A percentile compares a stretch with the other conserved stretches of the same genome.
Evolutionary conservation across 2,797 vertebrate species (phyloP).

Genomic region (Pristis pectinata): DNA sequence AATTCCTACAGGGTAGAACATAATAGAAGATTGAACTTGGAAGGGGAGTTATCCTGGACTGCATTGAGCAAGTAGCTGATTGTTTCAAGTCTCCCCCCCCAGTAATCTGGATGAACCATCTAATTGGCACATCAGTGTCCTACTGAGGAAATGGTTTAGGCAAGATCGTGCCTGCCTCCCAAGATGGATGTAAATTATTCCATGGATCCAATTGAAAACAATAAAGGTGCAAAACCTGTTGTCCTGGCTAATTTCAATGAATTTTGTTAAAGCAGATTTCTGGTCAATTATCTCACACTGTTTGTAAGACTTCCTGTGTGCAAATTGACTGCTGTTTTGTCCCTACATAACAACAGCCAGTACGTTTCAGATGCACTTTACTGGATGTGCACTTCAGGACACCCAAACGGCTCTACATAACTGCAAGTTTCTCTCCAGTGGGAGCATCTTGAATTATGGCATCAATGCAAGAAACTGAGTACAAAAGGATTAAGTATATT

Average conservation of each 20-base stretch:
- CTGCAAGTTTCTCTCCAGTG: neutral
- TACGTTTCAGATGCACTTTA: neutral
- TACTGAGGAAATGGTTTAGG: neutral
- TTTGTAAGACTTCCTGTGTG: neutral
- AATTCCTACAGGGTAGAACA: neutral
- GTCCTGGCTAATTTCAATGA: neutral
- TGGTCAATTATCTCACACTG: neutral
- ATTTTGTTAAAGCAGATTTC: neutral
- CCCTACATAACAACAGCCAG: neutral
- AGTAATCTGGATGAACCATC: neutral
- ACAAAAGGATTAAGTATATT: neutral
- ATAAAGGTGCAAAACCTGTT: too few species aligned
- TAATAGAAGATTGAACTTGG: neutral
- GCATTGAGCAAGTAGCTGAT: neutral
- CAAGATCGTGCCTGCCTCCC: neutral
- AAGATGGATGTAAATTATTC: neutral
- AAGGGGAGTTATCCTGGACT: neutral
- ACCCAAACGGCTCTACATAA: neutral
- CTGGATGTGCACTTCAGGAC: neutral
- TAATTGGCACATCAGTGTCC: neutral
- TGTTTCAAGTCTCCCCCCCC: neutral
- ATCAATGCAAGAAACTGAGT: neutral
- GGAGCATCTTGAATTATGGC: neutral
- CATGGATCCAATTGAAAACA: neutral
- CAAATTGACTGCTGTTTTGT: neutral